phyloP scores from a whole-genome alignment of 2,888 invertebrate genomes.

The Ommatoiulus sabulosus region DNA sequence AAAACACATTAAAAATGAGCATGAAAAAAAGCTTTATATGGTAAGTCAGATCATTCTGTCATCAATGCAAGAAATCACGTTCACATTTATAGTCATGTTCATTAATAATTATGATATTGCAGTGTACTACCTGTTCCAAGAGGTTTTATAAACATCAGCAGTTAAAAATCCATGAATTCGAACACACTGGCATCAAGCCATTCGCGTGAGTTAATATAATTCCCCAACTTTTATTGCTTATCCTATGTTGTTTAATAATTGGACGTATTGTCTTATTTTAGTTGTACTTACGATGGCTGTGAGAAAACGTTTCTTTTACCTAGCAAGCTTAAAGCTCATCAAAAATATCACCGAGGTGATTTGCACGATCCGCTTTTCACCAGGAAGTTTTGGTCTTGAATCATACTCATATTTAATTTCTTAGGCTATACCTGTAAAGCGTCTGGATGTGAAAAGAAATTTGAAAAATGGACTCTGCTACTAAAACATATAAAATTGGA shows the following conservation, averaged over 20 bases:
- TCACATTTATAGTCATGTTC: background rate
- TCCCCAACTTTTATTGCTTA: background rate
- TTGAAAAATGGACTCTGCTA: constrained; percentile 49
- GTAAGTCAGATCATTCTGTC: background rate
- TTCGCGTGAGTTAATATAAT: constrained; percentile 56
- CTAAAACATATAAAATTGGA: background rate
- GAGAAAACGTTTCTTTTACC: constrained; percentile 62
- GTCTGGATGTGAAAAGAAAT: constrained; percentile 36
- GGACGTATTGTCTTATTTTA: constrained; percentile 55
- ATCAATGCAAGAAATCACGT: background rate
- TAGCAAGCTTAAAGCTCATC: constrained; percentile 63
- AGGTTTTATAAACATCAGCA: constrained; percentile 64
- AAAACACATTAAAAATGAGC: background rate
- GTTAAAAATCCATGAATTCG: constrained; percentile 62
- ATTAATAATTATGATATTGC: background rate
- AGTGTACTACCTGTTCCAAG: constrained; percentile 63
- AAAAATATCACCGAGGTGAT: constrained; percentile 63
- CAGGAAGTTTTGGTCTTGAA: background rate
- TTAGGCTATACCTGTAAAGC: constrained; percentile 18
- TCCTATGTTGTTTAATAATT: background rate
- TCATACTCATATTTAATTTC: background rate
- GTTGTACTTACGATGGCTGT: constrained; percentile 63
- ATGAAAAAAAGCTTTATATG: constrained; percentile 13
- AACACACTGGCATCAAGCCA: constrained; percentile 59
- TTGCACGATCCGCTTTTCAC: background rate